Percentiles rank a stretch among this genome's conserved stretches.
phyloP scores from a whole-genome alignment of 2,797 vertebrate genomes.

The Alfaro cultratus region DNA sequence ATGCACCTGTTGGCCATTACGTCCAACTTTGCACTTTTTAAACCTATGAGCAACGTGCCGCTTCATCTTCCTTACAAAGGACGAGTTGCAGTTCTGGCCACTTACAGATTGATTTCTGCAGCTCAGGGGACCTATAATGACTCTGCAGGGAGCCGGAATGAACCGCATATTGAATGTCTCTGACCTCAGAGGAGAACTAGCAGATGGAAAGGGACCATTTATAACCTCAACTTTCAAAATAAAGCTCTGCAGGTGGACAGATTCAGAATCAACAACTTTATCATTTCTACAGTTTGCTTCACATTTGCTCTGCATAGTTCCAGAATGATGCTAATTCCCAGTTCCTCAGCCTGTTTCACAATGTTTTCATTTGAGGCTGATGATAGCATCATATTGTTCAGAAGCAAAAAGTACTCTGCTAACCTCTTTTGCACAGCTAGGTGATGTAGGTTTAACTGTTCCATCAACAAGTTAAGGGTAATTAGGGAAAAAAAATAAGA shows the following conservation, averaged over 20 bases:
- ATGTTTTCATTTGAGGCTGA: constrained; percentile 4
- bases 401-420: constrained; percentile 23
- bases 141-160: constrained; percentile 36
- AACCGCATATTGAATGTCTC: constrained; percentile 28
- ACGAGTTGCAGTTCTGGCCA: background rate
- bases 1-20: constrained; percentile 26
- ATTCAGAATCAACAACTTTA: constrained; percentile 51
- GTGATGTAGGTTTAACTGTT: constrained; percentile 16
- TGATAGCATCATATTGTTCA: background rate
- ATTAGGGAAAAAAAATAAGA: background rate
- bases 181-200: constrained; percentile 35
- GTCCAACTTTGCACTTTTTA: constrained; percentile 12
- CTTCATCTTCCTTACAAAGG: constrained; percentile 6
- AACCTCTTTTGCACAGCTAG: constrained; percentile 30
- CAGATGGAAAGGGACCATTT: constrained; percentile 55
- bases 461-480: background rate
- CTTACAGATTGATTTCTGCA: constrained; percentile 27
- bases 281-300: constrained; percentile 34
- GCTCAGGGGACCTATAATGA: constrained; percentile 11
- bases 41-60: background rate
- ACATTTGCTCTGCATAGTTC: constrained; percentile 58
- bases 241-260: constrained; percentile 47
- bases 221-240: constrained; percentile 44
- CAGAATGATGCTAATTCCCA: constrained; percentile 58
- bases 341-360: constrained; percentile 36